phyloP scores from a whole-genome alignment of 1,140 invertebrate genomes.

The Doryteuthis pealeii region DNA sequence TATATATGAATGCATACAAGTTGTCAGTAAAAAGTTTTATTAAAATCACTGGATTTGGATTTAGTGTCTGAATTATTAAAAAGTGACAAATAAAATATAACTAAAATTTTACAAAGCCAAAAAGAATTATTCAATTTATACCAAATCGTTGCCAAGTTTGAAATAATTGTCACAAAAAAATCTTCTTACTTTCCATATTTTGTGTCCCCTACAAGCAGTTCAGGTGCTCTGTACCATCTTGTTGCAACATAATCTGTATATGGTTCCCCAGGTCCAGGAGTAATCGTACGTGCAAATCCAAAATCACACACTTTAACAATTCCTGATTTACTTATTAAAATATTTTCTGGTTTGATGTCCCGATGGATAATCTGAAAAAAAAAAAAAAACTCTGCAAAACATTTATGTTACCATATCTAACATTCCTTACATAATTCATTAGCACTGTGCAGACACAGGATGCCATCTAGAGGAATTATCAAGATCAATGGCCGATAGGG shows the following conservation, averaged over 20 bases:
- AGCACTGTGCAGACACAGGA: neutral
- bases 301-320: slow-evolving; percentile 88
- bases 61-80: too few relatives aligned
- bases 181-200: slow-evolving; percentile 58
- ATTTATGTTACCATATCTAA: neutral
- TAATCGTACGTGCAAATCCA: slow-evolving; percentile 73
- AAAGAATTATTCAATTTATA: too few relatives aligned
- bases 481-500: too few relatives aligned
- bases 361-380: slow-evolving; percentile 79
- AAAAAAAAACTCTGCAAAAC: neutral
- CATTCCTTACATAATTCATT: neutral
- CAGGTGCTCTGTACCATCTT: slow-evolving; percentile 95
- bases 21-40: too few relatives aligned
- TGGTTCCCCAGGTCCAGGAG: slow-evolving; percentile 80
- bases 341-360: slow-evolving; percentile 90
- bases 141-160: too few relatives aligned
- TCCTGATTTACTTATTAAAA: slow-evolving; percentile 77
- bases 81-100: too few relatives aligned
- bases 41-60: too few relatives aligned
- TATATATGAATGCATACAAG: too few relatives aligned
- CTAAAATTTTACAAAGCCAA: too few relatives aligned
- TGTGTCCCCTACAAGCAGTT: slow-evolving; percentile 79
- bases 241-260: slow-evolving; percentile 99
- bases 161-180: too few relatives aligned
- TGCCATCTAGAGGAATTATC: too few relatives aligned